These are phyloP conservation scores for Gari tellinella DNA, from an alignment of 2,888 invertebrate genomes.

Conservation along the genomic window DNA sequence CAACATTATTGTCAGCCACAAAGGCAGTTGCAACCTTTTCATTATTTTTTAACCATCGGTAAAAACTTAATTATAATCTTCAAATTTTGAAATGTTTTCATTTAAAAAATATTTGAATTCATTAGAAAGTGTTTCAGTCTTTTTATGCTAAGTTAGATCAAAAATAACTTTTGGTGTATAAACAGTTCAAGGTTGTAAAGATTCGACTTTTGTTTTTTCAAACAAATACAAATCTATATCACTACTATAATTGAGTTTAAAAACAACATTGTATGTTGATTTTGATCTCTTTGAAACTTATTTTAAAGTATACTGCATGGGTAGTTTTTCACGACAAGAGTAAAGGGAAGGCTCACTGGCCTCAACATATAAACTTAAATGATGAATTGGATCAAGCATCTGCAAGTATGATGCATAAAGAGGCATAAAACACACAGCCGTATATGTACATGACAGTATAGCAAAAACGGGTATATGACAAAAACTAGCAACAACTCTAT, in stretches of 20 bases:
- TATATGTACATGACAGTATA: too few species aligned
- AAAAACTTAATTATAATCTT: background rate
- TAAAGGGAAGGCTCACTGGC: slow-evolving; percentile 28
- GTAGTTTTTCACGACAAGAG: slow-evolving; percentile 3
- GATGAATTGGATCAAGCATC: slow-evolving; percentile 44
- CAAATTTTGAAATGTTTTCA: background rate
- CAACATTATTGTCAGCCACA: background rate
- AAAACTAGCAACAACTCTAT: too few species aligned
- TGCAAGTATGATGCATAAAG: slow-evolving; percentile 41
- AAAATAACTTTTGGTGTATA: slow-evolving; percentile 9
- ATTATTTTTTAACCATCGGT: slow-evolving; percentile 36
- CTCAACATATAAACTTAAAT: slow-evolving; percentile 44
- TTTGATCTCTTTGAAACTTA: slow-evolving; percentile 6
- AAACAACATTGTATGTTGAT: slow-evolving; percentile 2
- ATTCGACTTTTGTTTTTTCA: background rate
- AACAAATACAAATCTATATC: slow-evolving; percentile 9
- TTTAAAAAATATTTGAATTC: slow-evolving; percentile 10
- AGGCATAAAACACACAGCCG: slow-evolving; percentile 42
- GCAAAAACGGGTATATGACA: too few species aligned
- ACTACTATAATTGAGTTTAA: background rate
- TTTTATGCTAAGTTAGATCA: slow-evolving; percentile 16
- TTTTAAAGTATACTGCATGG: slow-evolving; percentile 18
- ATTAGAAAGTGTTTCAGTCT: slow-evolving; percentile 1
- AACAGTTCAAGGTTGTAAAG: slow-evolving; percentile 3
- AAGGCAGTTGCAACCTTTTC: too few species aligned